phyloP scores from a whole-genome alignment of 2,797 vertebrate genomes.

The Anas bernieri region DNA sequence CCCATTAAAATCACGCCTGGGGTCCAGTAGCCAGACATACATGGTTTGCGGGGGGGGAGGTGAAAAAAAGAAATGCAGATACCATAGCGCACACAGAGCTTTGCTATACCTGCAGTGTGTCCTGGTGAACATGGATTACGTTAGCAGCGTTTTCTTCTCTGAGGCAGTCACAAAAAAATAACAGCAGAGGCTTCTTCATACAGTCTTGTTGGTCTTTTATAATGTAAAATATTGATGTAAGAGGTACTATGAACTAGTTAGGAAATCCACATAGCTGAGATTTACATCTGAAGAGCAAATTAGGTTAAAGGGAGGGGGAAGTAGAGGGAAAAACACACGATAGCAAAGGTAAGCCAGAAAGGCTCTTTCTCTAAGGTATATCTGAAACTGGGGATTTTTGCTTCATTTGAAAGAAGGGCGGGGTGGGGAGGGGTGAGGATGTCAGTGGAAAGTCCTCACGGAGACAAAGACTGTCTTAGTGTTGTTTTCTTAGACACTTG shows the following conservation, averaged over 20 bases:
- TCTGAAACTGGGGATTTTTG: not conserved
- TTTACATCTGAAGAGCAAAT: constrained; percentile 27
- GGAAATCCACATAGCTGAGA: not conserved
- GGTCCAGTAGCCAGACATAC: not conserved
- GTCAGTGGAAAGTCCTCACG: not conserved
- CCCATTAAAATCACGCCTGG: constrained; percentile 17
- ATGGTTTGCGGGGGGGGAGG: not conserved
- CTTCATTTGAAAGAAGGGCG: not conserved
- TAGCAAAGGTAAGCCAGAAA: not conserved
- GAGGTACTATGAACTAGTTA: constrained; percentile 1
- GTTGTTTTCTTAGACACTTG: not conserved
- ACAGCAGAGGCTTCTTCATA: not conserved
- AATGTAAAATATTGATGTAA: not conserved
- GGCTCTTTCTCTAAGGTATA: not conserved
- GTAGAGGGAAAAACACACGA: not conserved
- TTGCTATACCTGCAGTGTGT: accelerated
- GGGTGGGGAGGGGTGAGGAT: not conserved
- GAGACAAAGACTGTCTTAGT: not conserved
- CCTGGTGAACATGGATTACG: accelerated
- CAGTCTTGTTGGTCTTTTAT: not conserved
- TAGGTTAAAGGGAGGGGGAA: constrained; percentile 4
- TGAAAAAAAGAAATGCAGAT: not conserved
- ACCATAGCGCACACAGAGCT: not conserved
- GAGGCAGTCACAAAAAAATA: not conserved
- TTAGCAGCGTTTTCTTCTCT: not conserved